phyloP scores from a whole-genome alignment of 2,888 invertebrate species.

The Machimus rusticus region DNA sequence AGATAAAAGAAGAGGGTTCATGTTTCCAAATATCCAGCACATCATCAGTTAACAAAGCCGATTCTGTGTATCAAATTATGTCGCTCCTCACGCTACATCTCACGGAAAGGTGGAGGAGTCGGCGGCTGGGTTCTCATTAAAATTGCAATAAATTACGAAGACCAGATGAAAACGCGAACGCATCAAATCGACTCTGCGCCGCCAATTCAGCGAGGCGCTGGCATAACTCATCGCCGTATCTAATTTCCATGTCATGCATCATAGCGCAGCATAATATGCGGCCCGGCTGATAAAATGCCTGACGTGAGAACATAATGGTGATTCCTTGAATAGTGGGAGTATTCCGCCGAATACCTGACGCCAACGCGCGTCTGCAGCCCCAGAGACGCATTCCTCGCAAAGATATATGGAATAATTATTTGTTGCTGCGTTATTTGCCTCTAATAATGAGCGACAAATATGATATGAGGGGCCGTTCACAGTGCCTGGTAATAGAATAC shows the following conservation, averaged over 20 bases:
- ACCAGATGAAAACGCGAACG: background rate
- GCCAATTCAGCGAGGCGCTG: constrained; percentile 1
- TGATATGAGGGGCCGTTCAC: constrained; percentile 20
- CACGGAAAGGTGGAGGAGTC: background rate
- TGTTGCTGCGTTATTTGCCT: constrained; percentile 24
- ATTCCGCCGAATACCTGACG: constrained; percentile 19
- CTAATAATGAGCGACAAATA: constrained; percentile 40
- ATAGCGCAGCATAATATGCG: constrained; percentile 14
- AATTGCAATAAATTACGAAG: background rate
- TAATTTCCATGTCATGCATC: constrained; percentile 19
- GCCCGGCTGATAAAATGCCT: background rate
- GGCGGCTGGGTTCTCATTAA: background rate
- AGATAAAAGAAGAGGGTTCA: background rate
- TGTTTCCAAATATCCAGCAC: background rate
- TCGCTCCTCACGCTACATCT: background rate
- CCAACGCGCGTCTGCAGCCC: constrained; percentile 16
- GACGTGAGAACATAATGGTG: constrained; percentile 28
- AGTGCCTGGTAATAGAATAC: constrained; percentile 29
- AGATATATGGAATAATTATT: constrained; percentile 38
- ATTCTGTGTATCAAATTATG: background rate
- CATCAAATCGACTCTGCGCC: background rate
- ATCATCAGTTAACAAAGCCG: background rate
- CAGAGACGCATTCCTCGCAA: background rate
- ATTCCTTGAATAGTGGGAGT: constrained; percentile 34
- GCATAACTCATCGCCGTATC: constrained; percentile 1